Evolutionary conservation across 2,113 vertebrate species (phyloP).

Genomic region (Malurus melanocephalus): DNA sequence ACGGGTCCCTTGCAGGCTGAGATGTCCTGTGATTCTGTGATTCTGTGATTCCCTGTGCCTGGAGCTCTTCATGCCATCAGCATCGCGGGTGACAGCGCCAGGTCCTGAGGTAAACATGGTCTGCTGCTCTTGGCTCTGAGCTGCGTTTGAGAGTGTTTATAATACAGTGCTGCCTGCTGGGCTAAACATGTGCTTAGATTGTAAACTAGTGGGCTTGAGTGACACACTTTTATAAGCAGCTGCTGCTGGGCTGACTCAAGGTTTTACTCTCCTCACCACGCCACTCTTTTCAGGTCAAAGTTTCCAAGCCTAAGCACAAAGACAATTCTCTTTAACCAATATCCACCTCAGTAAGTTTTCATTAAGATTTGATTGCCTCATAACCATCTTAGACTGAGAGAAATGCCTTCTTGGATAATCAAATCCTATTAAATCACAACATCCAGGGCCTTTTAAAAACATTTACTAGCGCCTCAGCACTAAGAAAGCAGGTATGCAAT

Average conservation of each 20-base stretch:
- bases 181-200: conserved; percentile 2
- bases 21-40: not conserved
- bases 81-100: not conserved
- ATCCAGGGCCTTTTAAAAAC: not conserved
- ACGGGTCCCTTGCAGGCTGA: not conserved
- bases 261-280: not conserved
- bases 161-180: conserved; percentile 23
- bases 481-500: not conserved
- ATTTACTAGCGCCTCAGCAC: not conserved
- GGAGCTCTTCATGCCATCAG: not conserved
- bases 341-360: not conserved
- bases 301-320: not conserved
- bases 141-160: not conserved
- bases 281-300: not conserved
- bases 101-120: not conserved
- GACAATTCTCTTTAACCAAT: not conserved
- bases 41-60: not conserved
- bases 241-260: not conserved
- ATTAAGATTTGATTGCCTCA: too few species aligned
- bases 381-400: not conserved
- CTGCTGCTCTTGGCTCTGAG: conserved; percentile 46
- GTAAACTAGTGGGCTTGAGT: conserved; percentile 8
- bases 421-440: not conserved
- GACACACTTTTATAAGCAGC: not conserved
- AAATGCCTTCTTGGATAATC: not conserved